phyloP scores from a whole-genome alignment of 2,888 invertebrate species.

The Acheta domesticus region DNA sequence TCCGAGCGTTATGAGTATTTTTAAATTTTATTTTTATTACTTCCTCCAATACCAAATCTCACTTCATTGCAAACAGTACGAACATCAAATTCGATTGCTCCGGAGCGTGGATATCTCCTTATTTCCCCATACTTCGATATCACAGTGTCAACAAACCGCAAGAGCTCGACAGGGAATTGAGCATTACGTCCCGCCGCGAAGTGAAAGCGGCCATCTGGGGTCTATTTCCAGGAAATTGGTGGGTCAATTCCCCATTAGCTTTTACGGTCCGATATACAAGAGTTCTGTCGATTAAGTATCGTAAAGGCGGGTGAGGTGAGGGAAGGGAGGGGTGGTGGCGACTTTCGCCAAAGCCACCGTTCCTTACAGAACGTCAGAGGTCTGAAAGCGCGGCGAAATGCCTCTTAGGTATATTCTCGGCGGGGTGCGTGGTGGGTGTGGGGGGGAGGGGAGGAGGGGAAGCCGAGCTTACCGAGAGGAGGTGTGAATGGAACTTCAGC shows the following conservation, averaged over 20 bases:
- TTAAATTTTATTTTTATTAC: too few species aligned
- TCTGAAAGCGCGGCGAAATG: not conserved
- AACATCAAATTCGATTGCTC: too few species aligned
- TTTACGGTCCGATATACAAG: not conserved
- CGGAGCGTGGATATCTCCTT: too few species aligned
- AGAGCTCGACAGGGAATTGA: too few species aligned
- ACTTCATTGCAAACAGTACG: too few species aligned
- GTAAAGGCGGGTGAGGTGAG: not conserved
- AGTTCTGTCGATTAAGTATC: not conserved
- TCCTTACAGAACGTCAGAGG: not conserved
- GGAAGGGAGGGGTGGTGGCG: not conserved
- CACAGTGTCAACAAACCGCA: too few species aligned
- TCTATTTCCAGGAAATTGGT: too few species aligned
- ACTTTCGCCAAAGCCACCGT: not conserved
- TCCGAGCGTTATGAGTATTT: too few species aligned
- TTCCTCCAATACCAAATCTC: too few species aligned
- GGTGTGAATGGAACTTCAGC: not conserved
- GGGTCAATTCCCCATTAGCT: not conserved
- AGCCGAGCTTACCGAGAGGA: not conserved
- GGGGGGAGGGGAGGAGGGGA: not conserved
- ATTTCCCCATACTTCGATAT: too few species aligned
- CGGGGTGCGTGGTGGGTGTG: not conserved
- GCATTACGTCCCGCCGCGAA: too few species aligned
- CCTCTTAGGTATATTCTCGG: slow-evolving; percentile 1
- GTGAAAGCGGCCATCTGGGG: too few species aligned